Percentiles rank a stretch among this genome's conserved stretches.
phyloP scores from a whole-genome alignment of 2,797 vertebrate species.

The Alfaro cultratus region DNA sequence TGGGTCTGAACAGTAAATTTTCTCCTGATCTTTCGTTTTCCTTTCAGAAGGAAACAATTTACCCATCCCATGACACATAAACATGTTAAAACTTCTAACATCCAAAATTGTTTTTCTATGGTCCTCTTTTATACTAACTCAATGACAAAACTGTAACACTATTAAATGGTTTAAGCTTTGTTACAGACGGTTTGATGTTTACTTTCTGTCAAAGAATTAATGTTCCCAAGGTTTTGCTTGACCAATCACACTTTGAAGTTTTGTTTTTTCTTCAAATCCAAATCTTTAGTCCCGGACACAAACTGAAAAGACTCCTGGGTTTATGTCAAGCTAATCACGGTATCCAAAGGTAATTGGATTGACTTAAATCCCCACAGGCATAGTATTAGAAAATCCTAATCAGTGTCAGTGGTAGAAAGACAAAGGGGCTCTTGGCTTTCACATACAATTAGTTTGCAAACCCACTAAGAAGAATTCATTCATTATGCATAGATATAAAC shows the following conservation, averaged over 20 bases:
- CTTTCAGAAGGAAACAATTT: background rate
- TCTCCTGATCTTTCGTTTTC: background rate
- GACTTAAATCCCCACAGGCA: constrained; percentile 70
- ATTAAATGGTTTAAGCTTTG: background rate
- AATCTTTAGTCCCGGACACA: constrained; percentile 62
- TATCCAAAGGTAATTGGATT: constrained; percentile 78
- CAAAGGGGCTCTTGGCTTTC: constrained; percentile 72
- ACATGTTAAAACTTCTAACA: background rate
- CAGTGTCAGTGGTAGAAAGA: constrained; percentile 73
- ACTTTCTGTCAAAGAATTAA: constrained; percentile 18
- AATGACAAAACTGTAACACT: background rate
- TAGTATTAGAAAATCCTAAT: constrained; percentile 79
- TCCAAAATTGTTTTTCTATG: background rate
- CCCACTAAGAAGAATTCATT: constrained; percentile 55
- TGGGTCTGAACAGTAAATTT: background rate
- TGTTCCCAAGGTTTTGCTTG: constrained; percentile 20
- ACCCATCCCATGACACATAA: background rate
- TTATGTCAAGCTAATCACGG: constrained; percentile 69
- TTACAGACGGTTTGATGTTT: background rate
- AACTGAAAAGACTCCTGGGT: constrained; percentile 59
- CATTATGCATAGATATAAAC: constrained; percentile 51
- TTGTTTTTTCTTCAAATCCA: constrained; percentile 50
- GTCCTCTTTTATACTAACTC: background rate
- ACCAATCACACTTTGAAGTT: constrained; percentile 39
- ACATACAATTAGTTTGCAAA: constrained; percentile 70